These are phyloP conservation scores for Caenorhabditis briggsae DNA, from an alignment of 1,140 invertebrate species.

Conservation along the genomic window DNA sequence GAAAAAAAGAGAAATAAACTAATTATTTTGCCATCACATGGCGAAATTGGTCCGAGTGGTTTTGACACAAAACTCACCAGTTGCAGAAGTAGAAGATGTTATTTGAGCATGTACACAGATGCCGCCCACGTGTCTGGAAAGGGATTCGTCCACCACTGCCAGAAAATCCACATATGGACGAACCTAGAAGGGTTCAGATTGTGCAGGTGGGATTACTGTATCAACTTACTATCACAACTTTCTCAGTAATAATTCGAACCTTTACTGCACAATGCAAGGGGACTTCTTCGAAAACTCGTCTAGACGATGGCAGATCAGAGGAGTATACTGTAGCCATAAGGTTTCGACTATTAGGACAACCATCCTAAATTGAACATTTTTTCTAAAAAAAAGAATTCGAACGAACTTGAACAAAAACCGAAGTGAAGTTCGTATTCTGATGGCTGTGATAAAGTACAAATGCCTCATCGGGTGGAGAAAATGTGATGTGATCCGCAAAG, in stretches of 20 bases:
- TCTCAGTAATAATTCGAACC: slow-evolving; percentile 28
- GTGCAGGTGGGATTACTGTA: background rate
- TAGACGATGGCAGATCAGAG: slow-evolving; percentile 2
- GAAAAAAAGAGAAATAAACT: background rate
- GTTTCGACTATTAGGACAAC: slow-evolving; percentile 48
- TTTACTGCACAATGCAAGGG: slow-evolving; percentile 35
- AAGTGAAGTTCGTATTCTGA: slow-evolving; percentile 48
- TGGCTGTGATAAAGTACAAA: slow-evolving; percentile 38
- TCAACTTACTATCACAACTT: slow-evolving; percentile 11
- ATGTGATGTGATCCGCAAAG: slow-evolving; percentile 33
- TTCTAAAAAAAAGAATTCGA: too few species aligned
- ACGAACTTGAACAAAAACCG: slow-evolving; percentile 25
- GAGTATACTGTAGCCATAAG: slow-evolving; percentile 50
- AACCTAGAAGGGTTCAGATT: slow-evolving; percentile 32
- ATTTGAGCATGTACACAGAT: slow-evolving; percentile 64
- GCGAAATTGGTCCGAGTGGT: background rate
- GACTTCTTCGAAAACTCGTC: slow-evolving; percentile 45
- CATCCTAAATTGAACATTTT: background rate
- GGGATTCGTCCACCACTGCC: slow-evolving; percentile 60
- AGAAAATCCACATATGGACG: slow-evolving; percentile 66
- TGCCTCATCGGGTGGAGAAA: slow-evolving; percentile 34
- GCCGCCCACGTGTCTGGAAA: slow-evolving; percentile 45
- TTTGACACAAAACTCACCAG: slow-evolving; percentile 50
- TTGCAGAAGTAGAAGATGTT: slow-evolving; percentile 60
- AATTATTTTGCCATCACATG: slow-evolving; percentile 15